phyloP scores from a whole-genome alignment of 2,888 invertebrate genomes.

The Hanleya hanleyi region DNA sequence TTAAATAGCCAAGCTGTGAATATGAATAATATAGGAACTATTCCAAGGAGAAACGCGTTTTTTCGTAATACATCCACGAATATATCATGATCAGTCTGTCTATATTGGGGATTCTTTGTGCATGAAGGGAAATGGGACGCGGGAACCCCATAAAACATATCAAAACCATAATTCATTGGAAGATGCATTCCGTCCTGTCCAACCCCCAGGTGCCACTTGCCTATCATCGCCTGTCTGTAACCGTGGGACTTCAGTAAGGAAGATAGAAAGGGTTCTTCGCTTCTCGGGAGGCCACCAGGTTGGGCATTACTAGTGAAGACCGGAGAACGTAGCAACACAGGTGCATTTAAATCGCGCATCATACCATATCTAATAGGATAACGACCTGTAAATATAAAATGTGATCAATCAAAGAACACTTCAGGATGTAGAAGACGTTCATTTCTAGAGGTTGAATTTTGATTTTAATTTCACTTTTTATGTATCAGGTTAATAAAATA shows the following conservation, averaged over 20 bases:
- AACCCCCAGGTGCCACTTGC: conserved; percentile 25
- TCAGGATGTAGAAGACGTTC: too few relatives aligned
- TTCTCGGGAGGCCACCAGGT: conserved; percentile 20
- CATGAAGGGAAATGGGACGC: conserved; percentile 21
- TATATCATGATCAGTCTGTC: conserved; percentile 18
- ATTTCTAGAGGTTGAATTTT: too few relatives aligned
- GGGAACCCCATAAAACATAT: conserved; percentile 27
- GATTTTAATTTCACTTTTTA: too few relatives aligned
- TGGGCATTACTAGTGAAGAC: conserved; percentile 30
- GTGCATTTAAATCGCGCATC: conserved; percentile 8
- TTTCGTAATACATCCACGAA: conserved; percentile 18
- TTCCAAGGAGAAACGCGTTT: conserved; percentile 1
- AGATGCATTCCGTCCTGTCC: conserved; percentile 11
- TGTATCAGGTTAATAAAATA: too few relatives aligned
- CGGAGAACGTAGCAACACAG: not conserved
- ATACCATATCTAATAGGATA: conserved; percentile 30
- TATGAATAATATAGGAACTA: conserved; percentile 14
- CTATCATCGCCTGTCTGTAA: conserved; percentile 17
- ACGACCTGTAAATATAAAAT: conserved; percentile 16
- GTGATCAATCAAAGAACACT: too few relatives aligned
- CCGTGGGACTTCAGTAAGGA: conserved; percentile 2
- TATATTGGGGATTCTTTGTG: conserved; percentile 8
- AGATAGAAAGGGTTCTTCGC: conserved; percentile 13
- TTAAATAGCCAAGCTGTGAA: conserved; percentile 13
- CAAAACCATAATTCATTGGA: conserved; percentile 27